These are phyloP conservation scores for Nomada goodeniana DNA, from an alignment of 2,888 invertebrate species.

Conservation along the genomic window DNA sequence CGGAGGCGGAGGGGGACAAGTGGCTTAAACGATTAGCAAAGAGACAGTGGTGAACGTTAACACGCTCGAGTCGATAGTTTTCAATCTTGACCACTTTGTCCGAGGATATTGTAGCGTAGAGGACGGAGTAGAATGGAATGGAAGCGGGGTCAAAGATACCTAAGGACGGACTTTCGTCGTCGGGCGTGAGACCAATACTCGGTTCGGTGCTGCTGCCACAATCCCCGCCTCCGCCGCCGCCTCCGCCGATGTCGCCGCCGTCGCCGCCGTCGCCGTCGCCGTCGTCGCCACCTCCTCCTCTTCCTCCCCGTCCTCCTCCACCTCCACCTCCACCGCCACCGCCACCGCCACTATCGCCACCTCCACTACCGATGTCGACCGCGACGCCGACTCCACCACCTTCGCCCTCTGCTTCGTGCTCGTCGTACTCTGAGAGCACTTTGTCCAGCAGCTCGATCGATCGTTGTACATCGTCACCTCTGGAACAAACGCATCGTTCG, in stretches of 20 bases:
- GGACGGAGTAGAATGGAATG: neutral
- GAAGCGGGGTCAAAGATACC: slow-evolving; percentile 79
- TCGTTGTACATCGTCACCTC: slow-evolving; percentile 94
- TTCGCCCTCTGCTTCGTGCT: slow-evolving; percentile 87
- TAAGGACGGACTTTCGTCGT: slow-evolving; percentile 91
- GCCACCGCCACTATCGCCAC: slow-evolving; percentile 81
- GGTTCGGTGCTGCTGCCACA: slow-evolving; percentile 84
- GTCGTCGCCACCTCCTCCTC: slow-evolving; percentile 86
- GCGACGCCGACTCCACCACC: slow-evolving; percentile 85
- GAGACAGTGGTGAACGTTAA: too few species aligned
- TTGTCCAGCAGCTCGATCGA: slow-evolving; percentile 95
- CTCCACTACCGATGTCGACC: slow-evolving; percentile 74
- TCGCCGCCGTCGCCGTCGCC: slow-evolving; percentile 76
- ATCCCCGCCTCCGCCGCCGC: slow-evolving; percentile 84
- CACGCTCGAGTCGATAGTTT: too few species aligned
- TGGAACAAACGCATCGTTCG: slow-evolving; percentile 85
- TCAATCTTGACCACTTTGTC: too few species aligned
- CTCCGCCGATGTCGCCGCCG: slow-evolving; percentile 80
- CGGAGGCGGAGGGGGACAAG: too few species aligned
- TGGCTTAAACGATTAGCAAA: too few species aligned
- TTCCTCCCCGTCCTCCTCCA: slow-evolving; percentile 88
- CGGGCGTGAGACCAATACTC: slow-evolving; percentile 86
- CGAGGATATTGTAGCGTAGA: too few species aligned
- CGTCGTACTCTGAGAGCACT: slow-evolving; percentile 96
- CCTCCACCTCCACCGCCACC: slow-evolving; percentile 82